Percentiles rank a stretch among this genome's conserved stretches.
phyloP scores from a whole-genome alignment of 92 coral and sea anemone genomes.

The Umimayanthus chanpuru region DNA sequence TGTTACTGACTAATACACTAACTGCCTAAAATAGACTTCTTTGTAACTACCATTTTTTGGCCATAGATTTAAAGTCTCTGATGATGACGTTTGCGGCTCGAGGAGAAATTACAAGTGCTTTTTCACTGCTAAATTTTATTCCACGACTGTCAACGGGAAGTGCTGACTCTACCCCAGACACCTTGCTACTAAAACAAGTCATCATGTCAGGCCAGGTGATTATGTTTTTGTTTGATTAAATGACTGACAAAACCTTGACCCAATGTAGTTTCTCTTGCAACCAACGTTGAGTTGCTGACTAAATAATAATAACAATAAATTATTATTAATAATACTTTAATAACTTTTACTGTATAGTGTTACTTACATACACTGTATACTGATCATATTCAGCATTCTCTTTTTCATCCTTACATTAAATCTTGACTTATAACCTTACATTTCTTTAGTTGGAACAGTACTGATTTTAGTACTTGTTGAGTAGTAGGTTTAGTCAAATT shows the following conservation, averaged over 20 bases:
- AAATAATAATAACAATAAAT: too few species aligned
- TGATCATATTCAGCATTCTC: too few species aligned
- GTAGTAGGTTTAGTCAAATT: neutral
- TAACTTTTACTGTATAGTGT: too few species aligned
- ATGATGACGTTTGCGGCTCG: slow-evolving; percentile 74
- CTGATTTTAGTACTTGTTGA: neutral
- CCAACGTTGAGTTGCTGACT: too few species aligned
- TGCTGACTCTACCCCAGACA: slow-evolving; percentile 51
- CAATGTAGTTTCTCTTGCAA: neutral
- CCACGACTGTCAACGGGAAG: slow-evolving; percentile 44
- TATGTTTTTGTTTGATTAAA: neutral
- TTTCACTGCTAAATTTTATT: slow-evolving; percentile 63
- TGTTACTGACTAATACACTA: too few species aligned
- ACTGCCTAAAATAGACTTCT: too few species aligned
- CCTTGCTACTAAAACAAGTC: slow-evolving; percentile 64
- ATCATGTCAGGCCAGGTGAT: slow-evolving; percentile 74
- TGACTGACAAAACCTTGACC: neutral
- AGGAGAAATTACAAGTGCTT: slow-evolving; percentile 77
- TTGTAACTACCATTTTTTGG: neutral
- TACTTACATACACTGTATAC: too few species aligned
- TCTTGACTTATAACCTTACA: too few species aligned
- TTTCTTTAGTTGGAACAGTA: too few species aligned
- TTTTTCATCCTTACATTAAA: too few species aligned
- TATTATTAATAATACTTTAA: too few species aligned
- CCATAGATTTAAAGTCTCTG: slow-evolving; percentile 61